Evolutionary conservation across 1,140 invertebrate species (phyloP).

Genomic region (Plectrocnemia conspersa): DNA sequence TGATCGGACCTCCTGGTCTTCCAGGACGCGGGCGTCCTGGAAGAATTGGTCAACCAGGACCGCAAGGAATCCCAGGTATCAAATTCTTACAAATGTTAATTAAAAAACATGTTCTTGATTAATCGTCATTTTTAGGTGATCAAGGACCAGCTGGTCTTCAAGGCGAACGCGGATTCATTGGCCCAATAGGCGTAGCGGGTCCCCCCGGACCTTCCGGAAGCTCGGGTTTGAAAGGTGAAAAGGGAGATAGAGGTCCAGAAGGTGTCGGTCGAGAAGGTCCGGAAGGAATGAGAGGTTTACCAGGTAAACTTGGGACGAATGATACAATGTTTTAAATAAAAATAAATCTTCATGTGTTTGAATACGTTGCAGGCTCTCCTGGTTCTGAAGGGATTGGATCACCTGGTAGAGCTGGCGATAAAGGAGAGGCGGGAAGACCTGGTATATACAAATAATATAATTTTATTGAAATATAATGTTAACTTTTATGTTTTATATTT

Average conservation of each 20-base stretch:
- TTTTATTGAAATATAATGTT: neutral
- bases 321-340: neutral
- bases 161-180: conserved; percentile 58
- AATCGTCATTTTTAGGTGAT: conserved; percentile 23
- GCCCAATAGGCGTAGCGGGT: conserved; percentile 58
- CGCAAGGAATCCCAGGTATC: conserved; percentile 59
- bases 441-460: conserved; percentile 15
- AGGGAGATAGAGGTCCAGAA: conserved; percentile 65
- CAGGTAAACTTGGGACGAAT: conserved; percentile 48
- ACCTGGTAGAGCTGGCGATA: conserved; percentile 29
- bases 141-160: conserved; percentile 36
- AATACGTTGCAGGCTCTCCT: conserved; percentile 19
- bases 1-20: conserved; percentile 59
- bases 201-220: conserved; percentile 54
- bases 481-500: conserved; percentile 8
- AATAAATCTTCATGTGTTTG: neutral
- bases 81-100: neutral
- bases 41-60: conserved; percentile 56
- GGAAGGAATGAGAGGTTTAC: conserved; percentile 57
- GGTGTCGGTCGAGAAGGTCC: conserved; percentile 66
- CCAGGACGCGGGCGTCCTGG: conserved; percentile 57
- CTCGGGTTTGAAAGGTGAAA: conserved; percentile 63
- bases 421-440: conserved; percentile 33
- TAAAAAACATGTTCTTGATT: conserved; percentile 5
- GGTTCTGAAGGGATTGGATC: conserved; percentile 29